These are phyloP conservation scores for Uloborus diversus DNA, from an alignment of 1,140 invertebrate genomes.

Conservation along the genomic window DNA sequence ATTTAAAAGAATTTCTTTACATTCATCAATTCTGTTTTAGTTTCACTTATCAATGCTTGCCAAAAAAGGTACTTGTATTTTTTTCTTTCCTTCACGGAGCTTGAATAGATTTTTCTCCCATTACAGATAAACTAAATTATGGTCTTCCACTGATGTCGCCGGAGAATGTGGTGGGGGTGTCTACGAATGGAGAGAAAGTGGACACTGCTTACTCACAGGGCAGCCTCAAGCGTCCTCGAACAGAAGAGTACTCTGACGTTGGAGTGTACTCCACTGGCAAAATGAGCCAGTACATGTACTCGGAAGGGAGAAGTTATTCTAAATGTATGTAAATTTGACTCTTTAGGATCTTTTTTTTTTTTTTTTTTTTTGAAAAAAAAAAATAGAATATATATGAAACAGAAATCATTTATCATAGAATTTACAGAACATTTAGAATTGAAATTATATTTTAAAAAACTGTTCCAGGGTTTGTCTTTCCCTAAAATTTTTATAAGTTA, in stretches of 20 bases:
- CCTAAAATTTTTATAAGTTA: no score
- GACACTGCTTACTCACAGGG: conserved; percentile 16
- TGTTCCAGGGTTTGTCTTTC: no score
- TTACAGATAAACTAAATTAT: conserved; percentile 38
- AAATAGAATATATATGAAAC: no score
- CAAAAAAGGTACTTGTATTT: not conserved
- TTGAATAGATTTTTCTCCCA: not conserved
- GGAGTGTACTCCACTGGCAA: conserved; percentile 44
- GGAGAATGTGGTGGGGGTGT: conserved; percentile 19
- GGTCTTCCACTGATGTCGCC: conserved; percentile 21
- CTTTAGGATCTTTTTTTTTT: no score
- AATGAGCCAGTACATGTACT: conserved; percentile 30
- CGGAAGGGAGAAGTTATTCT: conserved; percentile 38
- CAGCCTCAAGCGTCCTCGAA: conserved; percentile 43
- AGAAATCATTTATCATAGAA: no score
- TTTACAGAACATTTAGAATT: no score
- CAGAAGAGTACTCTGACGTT: conserved; percentile 48
- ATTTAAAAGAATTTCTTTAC: not conserved
- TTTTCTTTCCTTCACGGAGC: not conserved
- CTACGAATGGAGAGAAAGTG: conserved; percentile 42
- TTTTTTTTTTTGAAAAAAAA: no score
- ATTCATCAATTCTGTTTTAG: not conserved
- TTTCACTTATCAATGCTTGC: not conserved
- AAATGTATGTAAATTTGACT: conserved; percentile 9
- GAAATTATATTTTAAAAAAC: no score